phyloP scores from a whole-genome alignment of 2,888 invertebrate genomes.

The Hermaeophaga mercurialis region DNA sequence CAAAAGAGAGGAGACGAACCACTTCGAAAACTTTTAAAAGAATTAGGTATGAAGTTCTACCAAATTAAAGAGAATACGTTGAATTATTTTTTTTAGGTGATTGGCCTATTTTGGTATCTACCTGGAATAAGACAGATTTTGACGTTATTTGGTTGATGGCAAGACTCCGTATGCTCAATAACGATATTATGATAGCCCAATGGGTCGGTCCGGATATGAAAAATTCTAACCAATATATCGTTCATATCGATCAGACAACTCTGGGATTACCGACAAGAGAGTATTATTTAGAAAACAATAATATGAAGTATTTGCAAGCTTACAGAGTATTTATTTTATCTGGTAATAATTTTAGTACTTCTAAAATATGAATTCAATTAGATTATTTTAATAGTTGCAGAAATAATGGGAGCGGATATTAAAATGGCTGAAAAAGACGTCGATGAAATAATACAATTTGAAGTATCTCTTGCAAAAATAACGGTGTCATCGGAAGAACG shows the following conservation, averaged over 20 bases:
- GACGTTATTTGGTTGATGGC: slow-evolving; percentile 78
- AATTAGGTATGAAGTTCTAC: slow-evolving; percentile 63
- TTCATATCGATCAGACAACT: slow-evolving; percentile 88
- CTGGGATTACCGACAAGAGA: slow-evolving; percentile 77
- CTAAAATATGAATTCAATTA: background rate
- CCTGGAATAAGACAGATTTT: slow-evolving; percentile 70
- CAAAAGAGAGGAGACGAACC: slow-evolving; percentile 74
- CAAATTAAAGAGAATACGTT: background rate
- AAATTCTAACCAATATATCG: slow-evolving; percentile 87
- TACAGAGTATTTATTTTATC: slow-evolving; percentile 79
- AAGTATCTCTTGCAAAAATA: slow-evolving; percentile 74
- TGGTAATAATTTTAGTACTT: background rate
- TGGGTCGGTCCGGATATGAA: slow-evolving; percentile 92
- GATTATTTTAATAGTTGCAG: slow-evolving; percentile 59
- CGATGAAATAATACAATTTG: slow-evolving; percentile 77
- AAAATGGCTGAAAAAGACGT: slow-evolving; percentile 68
- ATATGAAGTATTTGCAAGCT: slow-evolving; percentile 73
- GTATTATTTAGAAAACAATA: slow-evolving; percentile 72
- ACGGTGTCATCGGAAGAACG: slow-evolving; percentile 80
- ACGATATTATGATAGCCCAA: slow-evolving; percentile 82
- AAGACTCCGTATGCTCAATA: slow-evolving; percentile 77
- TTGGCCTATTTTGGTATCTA: slow-evolving; percentile 79
- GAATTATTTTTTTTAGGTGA: slow-evolving; percentile 56
- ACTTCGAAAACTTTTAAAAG: slow-evolving; percentile 68
- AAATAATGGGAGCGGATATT: slow-evolving; percentile 73